Percentiles rank a stretch among this genome's conserved stretches.
Conservation (phyloP, 2,888 invertebrate genomes). For the Argyresthia goedartella region DNA sequence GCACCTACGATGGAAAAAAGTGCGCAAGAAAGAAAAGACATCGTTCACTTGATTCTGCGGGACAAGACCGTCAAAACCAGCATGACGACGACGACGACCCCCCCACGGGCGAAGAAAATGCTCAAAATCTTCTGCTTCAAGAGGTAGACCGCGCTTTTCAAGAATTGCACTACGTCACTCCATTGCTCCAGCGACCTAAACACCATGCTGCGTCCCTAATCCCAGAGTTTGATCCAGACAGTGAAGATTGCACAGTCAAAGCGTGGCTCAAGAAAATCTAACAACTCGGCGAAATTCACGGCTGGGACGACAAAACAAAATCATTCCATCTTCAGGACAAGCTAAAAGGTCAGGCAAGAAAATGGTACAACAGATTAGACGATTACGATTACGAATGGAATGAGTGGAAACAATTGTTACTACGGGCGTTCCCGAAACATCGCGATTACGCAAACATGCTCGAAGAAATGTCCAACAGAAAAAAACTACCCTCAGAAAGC, state of each 20-base stretch:
- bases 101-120: background rate
- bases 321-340: conserved; percentile 12
- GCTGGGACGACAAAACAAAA: conserved; percentile 14
- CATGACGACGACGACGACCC: background rate
- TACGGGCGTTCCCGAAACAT: conserved; percentile 2
- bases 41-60: no score
- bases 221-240: conserved; percentile 13
- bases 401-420: conserved; percentile 19
- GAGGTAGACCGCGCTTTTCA: background rate
- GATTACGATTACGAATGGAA: conserved; percentile 19
- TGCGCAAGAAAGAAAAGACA: no score
- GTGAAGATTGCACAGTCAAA: conserved; percentile 10
- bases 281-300: conserved; percentile 15
- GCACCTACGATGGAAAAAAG: no score
- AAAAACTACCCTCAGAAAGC: conserved; percentile 13
- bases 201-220: conserved; percentile 6
- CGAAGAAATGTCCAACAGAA: conserved; percentile 17
- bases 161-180: background rate
- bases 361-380: conserved; percentile 17
- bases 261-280: conserved; percentile 16
- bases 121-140: background rate
- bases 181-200: background rate
- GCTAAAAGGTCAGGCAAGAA: conserved; percentile 17
- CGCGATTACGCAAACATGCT: conserved; percentile 15
- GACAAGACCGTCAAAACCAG: no score